Base-by-base conservation (phyloP, 2,888 invertebrate genomes). In the Idaea biselata region DNA sequence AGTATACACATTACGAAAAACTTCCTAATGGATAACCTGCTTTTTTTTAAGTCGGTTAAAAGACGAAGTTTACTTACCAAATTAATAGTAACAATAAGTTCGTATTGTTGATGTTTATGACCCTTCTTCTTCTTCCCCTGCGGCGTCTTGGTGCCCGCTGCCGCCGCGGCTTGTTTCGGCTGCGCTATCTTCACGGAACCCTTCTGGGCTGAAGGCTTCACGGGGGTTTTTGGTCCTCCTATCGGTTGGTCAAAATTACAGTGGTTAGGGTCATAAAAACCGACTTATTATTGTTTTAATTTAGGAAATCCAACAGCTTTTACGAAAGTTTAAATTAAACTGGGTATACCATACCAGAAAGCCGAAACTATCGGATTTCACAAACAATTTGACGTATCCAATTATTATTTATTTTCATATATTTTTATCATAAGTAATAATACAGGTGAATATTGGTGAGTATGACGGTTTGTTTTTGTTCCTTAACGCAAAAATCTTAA, bases 41-140 rank as follows among this genome's bases (percentile, higher is more conserved):
- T 14, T 2, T 2, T 44, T 33, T 44, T 1, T 3, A 44, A 44
- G 14, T 14, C 14, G 44, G 6, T 44, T 44, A 44, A 14, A 11
- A 44, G 6, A 14, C 11, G 14, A 44, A 44, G 25, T 16, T 5
- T 7, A 88, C 95, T 95, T 82, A 97, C 97, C 94, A 97, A 86
- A 84, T 97, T 95, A 75, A 97, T 97, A 71, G 96, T 97, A 74
- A 97, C 97, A 71, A 95, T 95, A 63, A 97, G 94, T 78, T 97
- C 97, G 76, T 97, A 96, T 81, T 96, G 96, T 80, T 96, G 96
- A 73, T 96, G 95, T 77, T 96, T 95, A 77, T 96, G 95, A 16
- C 96, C 96, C 85, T 95, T 95, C 90, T 96, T 96, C 86, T 95
- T 95, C 87, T 96, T 95, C 76, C 95, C 95, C 73, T 94, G 94